phyloP scores from a whole-genome alignment of 2,797 vertebrate genomes.

The Cacajao melanocephalus region DNA sequence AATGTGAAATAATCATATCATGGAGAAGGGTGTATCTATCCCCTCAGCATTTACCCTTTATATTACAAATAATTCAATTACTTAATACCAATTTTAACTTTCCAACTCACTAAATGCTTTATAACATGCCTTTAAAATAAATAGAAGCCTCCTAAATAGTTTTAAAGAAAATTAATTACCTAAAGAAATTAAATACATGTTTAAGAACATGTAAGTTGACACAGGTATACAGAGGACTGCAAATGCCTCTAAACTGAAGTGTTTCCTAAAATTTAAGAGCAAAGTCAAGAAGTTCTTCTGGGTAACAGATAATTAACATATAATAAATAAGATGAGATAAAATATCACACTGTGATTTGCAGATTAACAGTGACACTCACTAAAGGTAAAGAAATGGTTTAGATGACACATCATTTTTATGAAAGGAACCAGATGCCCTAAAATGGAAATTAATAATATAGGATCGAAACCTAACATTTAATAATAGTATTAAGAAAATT shows the following conservation, averaged over 20 bases:
- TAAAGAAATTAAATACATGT: background rate
- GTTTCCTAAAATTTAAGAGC: background rate
- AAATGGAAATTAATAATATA: constrained; percentile 43
- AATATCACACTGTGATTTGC: background rate
- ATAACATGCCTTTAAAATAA: background rate
- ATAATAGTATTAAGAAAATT: background rate
- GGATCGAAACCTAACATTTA: background rate
- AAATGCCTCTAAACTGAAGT: background rate
- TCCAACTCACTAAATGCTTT: constrained; percentile 15
- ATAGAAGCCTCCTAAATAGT: background rate
- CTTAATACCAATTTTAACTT: constrained; percentile 30
- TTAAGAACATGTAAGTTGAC: background rate
- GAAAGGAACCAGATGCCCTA: background rate
- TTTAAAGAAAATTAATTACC: background rate
- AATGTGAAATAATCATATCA: background rate
- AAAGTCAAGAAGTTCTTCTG: background rate
- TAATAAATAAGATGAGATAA: background rate
- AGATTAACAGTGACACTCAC: background rate
- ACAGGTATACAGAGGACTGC: fast-evolving
- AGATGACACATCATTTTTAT: background rate
- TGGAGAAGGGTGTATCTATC: background rate
- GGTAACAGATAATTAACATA: background rate
- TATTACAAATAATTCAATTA: background rate
- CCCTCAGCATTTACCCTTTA: background rate
- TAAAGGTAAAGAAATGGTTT: background rate